Percentiles rank a stretch among this genome's conserved stretches.
Conservation (phyloP, 2,888 invertebrate genomes). For the Eupithecia dodoneata region DNA sequence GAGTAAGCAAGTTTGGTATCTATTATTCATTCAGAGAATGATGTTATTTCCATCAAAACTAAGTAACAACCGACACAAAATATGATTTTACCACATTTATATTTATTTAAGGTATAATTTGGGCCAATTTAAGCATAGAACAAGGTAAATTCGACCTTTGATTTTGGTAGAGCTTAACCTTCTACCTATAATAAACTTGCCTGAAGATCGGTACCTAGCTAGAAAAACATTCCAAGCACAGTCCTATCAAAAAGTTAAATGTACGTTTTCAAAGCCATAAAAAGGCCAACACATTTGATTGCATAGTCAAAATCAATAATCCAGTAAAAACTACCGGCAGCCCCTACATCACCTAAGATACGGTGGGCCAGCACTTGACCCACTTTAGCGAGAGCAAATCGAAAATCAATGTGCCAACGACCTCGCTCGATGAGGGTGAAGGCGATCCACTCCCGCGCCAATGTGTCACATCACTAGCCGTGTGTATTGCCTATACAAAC, state of each 20-base stretch:
- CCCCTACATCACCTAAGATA: constrained; percentile 42
- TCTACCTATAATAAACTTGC: not conserved
- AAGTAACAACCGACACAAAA: not conserved
- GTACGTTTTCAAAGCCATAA: not conserved
- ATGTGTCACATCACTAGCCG: constrained; percentile 38
- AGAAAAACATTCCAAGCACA: not conserved
- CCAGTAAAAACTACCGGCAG: constrained; percentile 46
- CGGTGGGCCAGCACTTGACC: constrained; percentile 75
- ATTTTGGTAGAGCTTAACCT: not conserved
- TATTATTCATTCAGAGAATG: constrained; percentile 27
- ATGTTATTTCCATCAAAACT: not conserved
- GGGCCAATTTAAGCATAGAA: not conserved
- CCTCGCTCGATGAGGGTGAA: constrained; percentile 51
- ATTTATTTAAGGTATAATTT: not conserved
- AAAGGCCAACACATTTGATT: not conserved
- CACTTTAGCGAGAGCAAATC: constrained; percentile 77
- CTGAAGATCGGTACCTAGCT: not conserved
- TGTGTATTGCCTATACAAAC: not conserved
- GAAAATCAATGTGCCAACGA: constrained; percentile 80
- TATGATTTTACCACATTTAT: not conserved
- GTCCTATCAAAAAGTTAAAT: not conserved
- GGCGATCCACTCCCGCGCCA: constrained; percentile 63
- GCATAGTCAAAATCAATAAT: constrained; percentile 25
- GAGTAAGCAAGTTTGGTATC: constrained; percentile 21
- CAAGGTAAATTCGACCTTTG: not conserved